Evolutionary conservation across 2,888 invertebrate species (phyloP).

Genomic region (Chrysotoxum bicinctum): DNA sequence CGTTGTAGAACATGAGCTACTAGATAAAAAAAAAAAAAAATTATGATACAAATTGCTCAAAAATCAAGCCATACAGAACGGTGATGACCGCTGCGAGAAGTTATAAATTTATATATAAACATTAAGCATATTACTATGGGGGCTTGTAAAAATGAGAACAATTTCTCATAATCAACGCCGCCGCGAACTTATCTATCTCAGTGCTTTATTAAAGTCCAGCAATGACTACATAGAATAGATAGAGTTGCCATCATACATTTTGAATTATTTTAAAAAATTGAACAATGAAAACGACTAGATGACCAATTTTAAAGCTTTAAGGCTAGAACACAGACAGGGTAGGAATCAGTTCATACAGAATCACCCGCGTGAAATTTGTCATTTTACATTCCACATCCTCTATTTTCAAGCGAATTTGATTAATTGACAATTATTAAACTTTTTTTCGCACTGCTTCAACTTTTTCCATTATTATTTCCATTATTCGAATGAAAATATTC

Average conservation of each 20-base stretch:
- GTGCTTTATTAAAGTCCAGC: not conserved
- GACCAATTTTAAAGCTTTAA: too few species aligned
- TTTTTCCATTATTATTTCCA: too few species aligned
- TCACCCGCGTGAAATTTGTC: too few species aligned
- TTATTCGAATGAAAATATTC: too few species aligned
- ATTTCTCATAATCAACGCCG: conserved; percentile 49
- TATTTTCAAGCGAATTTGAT: too few species aligned
- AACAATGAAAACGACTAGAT: too few species aligned
- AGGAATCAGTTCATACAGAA: too few species aligned
- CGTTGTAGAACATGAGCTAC: conserved; percentile 46
- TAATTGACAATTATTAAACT: too few species aligned
- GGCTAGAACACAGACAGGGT: too few species aligned
- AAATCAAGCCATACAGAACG: not conserved
- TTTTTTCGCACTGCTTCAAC: too few species aligned
- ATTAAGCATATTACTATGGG: not conserved
- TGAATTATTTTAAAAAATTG: too few species aligned
- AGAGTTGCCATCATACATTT: not conserved
- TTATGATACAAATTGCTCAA: conserved; percentile 61
- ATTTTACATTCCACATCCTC: too few species aligned
- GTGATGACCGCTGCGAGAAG: not conserved
- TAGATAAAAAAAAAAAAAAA: conserved; percentile 46
- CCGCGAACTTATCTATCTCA: conserved; percentile 21
- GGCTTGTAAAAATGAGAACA: conserved; percentile 27
- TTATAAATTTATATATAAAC: not conserved
- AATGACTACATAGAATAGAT: not conserved